Conservation (phyloP, 2,797 vertebrate species). For the Acrossocheilus fasciatus region DNA sequence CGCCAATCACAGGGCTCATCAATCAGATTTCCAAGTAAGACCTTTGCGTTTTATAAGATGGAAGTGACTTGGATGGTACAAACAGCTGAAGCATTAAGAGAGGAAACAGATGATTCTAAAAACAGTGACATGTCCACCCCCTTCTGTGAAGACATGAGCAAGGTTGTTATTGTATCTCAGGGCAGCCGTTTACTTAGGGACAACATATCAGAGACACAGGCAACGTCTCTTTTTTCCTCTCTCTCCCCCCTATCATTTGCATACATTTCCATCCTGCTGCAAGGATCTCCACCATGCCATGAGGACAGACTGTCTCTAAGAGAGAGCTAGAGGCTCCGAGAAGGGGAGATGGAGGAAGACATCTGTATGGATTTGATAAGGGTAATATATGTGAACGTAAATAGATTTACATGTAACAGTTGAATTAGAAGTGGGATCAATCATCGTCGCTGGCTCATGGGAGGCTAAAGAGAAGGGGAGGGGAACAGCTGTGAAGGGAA, state of each 20-base stretch:
- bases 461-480: conserved; percentile 46
- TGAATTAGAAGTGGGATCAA: conserved; percentile 61
- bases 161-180: conserved; percentile 36
- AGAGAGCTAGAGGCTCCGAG: not conserved
- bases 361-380: conserved; percentile 59
- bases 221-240: conserved; percentile 30
- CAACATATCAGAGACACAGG: conserved; percentile 26
- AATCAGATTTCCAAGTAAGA: not conserved
- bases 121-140: conserved; percentile 21
- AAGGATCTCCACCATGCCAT: conserved; percentile 46
- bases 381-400: conserved; percentile 48
- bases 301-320: conserved; percentile 6
- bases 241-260: conserved; percentile 64
- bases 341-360: conserved; percentile 26
- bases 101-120: conserved; percentile 29
- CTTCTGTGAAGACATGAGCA: conserved; percentile 22
- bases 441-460: conserved; percentile 58
- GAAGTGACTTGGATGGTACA: not conserved
- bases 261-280: conserved; percentile 73
- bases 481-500: conserved; percentile 42
- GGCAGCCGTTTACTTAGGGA: conserved; percentile 35
- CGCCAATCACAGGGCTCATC: not conserved
- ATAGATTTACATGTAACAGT: conserved; percentile 45
- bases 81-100: conserved; percentile 16
- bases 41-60: not conserved